These are phyloP conservation scores for Neodontobutis hainanensis DNA, from an alignment of 2,113 vertebrate genomes.

Conservation along the genomic window DNA sequence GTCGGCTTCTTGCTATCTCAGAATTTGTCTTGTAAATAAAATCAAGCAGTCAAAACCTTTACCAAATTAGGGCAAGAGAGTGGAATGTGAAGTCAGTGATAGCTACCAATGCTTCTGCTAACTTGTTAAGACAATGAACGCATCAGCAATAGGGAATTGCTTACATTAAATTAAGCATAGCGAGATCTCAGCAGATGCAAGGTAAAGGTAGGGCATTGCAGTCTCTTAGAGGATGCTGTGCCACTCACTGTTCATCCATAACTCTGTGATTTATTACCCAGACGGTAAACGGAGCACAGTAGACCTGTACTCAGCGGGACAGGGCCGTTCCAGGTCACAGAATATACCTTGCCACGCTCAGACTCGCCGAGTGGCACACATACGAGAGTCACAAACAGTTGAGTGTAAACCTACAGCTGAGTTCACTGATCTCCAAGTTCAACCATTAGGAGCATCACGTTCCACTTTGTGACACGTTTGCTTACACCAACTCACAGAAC, in stretches of 20 bases:
- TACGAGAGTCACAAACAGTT: constrained; percentile 52
- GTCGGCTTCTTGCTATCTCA: constrained; percentile 31
- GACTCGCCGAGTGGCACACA: constrained; percentile 41
- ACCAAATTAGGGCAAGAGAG: not conserved
- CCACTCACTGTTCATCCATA: constrained; percentile 47
- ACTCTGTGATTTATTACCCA: constrained; percentile 48
- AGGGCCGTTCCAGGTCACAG: constrained; percentile 60
- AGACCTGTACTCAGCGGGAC: constrained; percentile 22
- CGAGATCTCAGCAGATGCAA: too few relatives aligned
- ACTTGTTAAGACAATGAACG: too few relatives aligned
- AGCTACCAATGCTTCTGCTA: not conserved
- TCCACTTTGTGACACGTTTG: constrained; percentile 44
- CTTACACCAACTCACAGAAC: constrained; percentile 50
- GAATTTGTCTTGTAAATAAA: constrained; percentile 4
- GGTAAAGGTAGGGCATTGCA: not conserved
- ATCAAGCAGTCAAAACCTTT: not conserved
- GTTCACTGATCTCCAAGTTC: constrained; percentile 48
- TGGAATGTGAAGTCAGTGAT: not conserved
- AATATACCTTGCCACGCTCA: constrained; percentile 16
- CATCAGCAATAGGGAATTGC: too few relatives aligned
- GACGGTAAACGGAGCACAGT: constrained; percentile 25
- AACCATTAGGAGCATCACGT: constrained; percentile 57
- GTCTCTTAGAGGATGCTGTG: constrained; percentile 33
- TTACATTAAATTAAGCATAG: too few relatives aligned
- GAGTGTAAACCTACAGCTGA: constrained; percentile 35